Conservation (phyloP, 2,797 vertebrate genomes). For the Enteromius radiatus region DNA sequence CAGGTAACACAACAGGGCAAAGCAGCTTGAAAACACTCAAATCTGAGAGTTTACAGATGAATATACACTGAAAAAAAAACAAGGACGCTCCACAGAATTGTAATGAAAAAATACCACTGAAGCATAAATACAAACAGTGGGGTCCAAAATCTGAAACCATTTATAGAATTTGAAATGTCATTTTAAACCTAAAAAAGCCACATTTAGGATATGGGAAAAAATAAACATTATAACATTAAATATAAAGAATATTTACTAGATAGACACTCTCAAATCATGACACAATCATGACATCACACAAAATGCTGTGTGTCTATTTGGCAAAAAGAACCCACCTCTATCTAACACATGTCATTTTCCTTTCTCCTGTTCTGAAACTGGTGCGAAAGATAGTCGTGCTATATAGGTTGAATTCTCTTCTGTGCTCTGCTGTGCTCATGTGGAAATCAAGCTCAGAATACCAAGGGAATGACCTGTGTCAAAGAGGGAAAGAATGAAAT, state of each 20-base stretch:
- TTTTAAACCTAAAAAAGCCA: background rate
- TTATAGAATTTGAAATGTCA: background rate
- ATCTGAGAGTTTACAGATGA: background rate
- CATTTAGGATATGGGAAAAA: background rate
- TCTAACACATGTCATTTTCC: background rate
- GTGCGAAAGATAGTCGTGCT: conserved; percentile 13
- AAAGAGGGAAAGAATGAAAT: conserved; percentile 44
- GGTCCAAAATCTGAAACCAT: background rate
- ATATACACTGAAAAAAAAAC: background rate
- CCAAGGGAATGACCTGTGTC: conserved; percentile 39
- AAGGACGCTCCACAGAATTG: background rate
- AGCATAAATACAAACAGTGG: background rate
- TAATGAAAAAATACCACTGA: conserved; percentile 8
- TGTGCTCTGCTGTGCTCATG: background rate
- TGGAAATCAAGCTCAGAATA: conserved; percentile 41
- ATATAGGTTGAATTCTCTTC: conserved; percentile 20
- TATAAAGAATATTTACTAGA: background rate
- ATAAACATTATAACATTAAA: background rate
- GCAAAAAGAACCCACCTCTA: background rate
- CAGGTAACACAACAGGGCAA: conserved; percentile 12
- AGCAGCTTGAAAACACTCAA: background rate
- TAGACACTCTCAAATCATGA: background rate
- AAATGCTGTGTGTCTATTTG: background rate
- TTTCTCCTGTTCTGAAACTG: background rate
- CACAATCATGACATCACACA: background rate